Evolutionary conservation across 2,797 vertebrate species (phyloP), one percentile per base, ranked within the genome.

Genomic region (Lerista edwardsae): DNA sequence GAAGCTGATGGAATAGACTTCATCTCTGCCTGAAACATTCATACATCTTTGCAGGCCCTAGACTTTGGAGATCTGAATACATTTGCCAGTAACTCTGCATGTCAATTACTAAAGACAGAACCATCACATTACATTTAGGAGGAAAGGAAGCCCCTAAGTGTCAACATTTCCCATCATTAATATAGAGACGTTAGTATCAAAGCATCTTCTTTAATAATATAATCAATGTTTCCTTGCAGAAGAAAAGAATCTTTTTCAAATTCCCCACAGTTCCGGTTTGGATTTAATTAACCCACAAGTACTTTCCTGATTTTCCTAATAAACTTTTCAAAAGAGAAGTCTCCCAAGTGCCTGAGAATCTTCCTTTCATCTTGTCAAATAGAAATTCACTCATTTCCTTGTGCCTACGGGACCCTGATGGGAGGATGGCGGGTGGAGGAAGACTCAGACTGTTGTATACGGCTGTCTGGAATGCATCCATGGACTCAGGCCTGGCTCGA

Each of bases 351-450:
- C 57, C 36, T 19, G 11, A 29, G 83, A 87, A 84, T 47, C 4
- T 27, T 83, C 85, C 59, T 88, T 88, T 88, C 78, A 83, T 85
- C 34, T 88, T 85, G n/a, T 72, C 90, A 75, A 41, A 82, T 41
- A 81, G 8, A 0, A 67, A 86, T 88, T 85, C 44, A 83, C 44
- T 78, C 68, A 79, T 75, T 83, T 89, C 36, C 5, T 27, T 69
- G 10, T 55, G 75, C 51, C 82, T 84, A 51, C 51, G 87, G 31
- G 57, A 10, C 71, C 71, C 12, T 1, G 11, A 51, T 10, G 29
- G 84, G 41, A n/a, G 25, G n/a, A 5, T 34, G 23, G 82, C 41
- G 34, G 57, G 41, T 10, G 36, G 91, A 85, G 34, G 5, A 21
- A 68, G 69, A 88, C 36, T 1, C 25, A 68, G 59, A 5, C 36